Conservation (phyloP, 2,113 vertebrate genomes). For the Phalacrocorax brasilianus region DNA sequence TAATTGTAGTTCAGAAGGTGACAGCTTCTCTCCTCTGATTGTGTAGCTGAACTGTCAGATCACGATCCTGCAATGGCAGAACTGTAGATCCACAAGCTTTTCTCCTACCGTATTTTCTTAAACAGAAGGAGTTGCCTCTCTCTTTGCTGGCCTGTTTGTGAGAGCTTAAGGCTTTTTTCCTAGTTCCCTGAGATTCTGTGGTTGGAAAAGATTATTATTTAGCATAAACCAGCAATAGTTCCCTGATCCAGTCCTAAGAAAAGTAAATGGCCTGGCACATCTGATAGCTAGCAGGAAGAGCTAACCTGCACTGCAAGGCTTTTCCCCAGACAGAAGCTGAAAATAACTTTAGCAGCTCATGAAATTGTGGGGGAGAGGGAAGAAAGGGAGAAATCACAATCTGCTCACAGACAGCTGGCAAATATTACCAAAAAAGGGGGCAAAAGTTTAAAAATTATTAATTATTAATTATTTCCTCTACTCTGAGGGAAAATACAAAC, state of each 20-base stretch:
- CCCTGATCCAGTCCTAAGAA: neutral
- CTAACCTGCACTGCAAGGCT: neutral
- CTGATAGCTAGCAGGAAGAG: neutral
- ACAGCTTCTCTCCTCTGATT: neutral
- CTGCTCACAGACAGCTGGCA: neutral
- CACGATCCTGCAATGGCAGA: neutral
- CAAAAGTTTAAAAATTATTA: neutral
- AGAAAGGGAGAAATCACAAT: neutral
- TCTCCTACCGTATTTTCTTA: neutral
- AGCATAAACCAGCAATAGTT: neutral
- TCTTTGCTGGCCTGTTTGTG: neutral
- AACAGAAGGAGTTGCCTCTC: neutral
- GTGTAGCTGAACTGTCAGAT: neutral
- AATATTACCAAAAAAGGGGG: neutral
- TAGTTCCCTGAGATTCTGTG: neutral
- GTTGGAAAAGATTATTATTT: neutral
- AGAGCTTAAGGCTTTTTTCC: neutral
- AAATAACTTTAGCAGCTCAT: neutral
- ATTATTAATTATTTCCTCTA: neutral
- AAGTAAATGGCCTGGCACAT: neutral
- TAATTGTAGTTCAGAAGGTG: neutral
- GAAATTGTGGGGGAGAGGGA: rapidly evolving
- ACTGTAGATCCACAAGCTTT: neutral
- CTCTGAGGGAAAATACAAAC: neutral
- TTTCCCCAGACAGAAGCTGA: neutral